Conservation (phyloP, 2,113 vertebrate species). For the Dasyurus viverrinus region DNA sequence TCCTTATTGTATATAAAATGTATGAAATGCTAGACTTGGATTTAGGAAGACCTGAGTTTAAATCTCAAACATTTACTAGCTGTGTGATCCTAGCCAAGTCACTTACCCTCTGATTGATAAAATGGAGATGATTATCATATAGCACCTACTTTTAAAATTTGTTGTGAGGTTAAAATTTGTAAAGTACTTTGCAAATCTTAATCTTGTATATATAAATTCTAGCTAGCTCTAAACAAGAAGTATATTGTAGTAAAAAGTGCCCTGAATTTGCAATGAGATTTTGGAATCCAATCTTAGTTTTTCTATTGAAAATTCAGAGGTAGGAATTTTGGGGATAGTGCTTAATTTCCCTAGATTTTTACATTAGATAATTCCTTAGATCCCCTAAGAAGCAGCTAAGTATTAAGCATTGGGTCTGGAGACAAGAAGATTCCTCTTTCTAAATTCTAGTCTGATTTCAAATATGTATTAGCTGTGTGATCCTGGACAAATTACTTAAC, state of each 20-base stretch:
- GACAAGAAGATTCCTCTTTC: not conserved
- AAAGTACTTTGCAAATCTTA: not conserved
- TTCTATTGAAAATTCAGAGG: no score
- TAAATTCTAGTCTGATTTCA: no score
- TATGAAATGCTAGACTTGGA: not conserved
- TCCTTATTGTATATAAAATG: not conserved
- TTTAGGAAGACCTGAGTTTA: not conserved
- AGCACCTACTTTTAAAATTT: not conserved
- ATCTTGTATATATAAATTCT: not conserved
- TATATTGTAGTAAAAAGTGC: not conserved
- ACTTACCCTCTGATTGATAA: not conserved
- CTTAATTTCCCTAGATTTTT: not conserved
- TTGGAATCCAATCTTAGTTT: not conserved
- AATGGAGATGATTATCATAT: not conserved
- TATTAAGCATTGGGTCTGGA: no score
- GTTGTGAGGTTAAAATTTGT: not conserved
- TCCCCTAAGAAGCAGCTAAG: no score
- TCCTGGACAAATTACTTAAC: no score
- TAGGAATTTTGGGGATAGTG: no score
- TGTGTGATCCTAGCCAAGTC: not conserved
- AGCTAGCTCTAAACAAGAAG: not conserved
- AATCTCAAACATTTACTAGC: not conserved
- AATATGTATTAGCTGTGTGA: no score
- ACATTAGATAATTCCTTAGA: not conserved
- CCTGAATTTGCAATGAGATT: not conserved